These are phyloP conservation scores for Drosophila parthenogenetica DNA, from an alignment of 2,888 invertebrate species.

Conservation along the genomic window DNA sequence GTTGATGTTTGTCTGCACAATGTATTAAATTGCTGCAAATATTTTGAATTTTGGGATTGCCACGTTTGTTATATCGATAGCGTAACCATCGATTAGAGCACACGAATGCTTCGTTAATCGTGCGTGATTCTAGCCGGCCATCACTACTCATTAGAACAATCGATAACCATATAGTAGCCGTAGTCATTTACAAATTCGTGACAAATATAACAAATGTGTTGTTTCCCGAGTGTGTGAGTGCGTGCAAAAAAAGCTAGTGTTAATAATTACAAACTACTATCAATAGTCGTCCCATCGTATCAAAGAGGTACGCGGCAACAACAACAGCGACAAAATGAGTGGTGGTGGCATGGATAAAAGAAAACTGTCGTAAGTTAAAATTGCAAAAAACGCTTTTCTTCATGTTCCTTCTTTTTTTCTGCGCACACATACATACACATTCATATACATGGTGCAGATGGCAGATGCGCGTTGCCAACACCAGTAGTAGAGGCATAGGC, in stretches of 20 bases:
- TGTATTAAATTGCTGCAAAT: neutral
- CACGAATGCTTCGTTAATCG: neutral
- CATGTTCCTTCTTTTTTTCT: constrained; percentile 53
- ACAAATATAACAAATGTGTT: constrained; percentile 64
- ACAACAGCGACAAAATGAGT: constrained; percentile 70
- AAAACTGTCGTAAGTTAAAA: constrained; percentile 85
- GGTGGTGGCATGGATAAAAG: constrained; percentile 85
- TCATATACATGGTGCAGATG: constrained; percentile 51
- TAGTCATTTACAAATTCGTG: constrained; percentile 60
- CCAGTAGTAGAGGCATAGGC: constrained; percentile 52
- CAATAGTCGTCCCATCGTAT: constrained; percentile 42
- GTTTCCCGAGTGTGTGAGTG: constrained; percentile 54
- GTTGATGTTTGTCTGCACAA: too few species aligned
- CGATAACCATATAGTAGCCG: constrained; percentile 48
- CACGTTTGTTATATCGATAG: neutral
- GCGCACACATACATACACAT: constrained; percentile 65
- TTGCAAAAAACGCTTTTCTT: constrained; percentile 49
- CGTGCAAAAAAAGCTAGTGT: constrained; percentile 56
- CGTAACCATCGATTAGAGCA: constrained; percentile 21
- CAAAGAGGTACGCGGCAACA: constrained; percentile 37
- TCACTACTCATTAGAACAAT: constrained; percentile 41
- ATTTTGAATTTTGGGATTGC: neutral
- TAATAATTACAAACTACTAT: constrained; percentile 51
- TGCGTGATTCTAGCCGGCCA: constrained; percentile 15
- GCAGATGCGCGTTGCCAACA: constrained; percentile 62